Evolutionary conservation across 2,113 vertebrate genomes (phyloP).

Genomic region (Regulus satrapa): DNA sequence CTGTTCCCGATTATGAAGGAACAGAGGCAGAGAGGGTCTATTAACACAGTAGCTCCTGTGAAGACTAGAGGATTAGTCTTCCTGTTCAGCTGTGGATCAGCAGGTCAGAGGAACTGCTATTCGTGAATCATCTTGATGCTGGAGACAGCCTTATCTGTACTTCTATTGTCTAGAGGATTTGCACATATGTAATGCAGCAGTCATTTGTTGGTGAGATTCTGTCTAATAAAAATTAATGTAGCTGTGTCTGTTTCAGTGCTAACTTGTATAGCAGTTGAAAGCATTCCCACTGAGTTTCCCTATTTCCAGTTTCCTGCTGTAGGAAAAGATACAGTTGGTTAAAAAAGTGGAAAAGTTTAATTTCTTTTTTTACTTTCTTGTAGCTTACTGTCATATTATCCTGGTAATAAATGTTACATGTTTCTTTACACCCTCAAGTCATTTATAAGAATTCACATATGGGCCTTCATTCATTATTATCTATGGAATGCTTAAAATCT

Average conservation of each 20-base stretch:
- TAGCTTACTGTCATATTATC: background rate
- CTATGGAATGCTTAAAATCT: background rate
- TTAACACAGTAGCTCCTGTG: background rate
- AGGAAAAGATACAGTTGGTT: background rate
- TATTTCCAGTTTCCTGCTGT: background rate
- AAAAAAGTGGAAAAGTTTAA: background rate
- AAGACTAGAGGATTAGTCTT: background rate
- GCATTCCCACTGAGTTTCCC: background rate
- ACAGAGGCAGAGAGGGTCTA: background rate
- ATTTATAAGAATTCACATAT: background rate
- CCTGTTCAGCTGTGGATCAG: background rate
- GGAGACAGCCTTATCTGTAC: background rate
- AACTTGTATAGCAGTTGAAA: background rate
- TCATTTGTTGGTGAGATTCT: background rate
- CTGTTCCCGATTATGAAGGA: background rate
- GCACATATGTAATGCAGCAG: accelerated
- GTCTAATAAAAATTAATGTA: background rate
- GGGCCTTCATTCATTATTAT: background rate
- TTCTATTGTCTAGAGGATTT: background rate
- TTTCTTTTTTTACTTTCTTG: background rate
- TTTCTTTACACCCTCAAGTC: background rate
- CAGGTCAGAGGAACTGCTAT: background rate
- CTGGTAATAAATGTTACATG: background rate
- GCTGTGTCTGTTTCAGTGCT: background rate
- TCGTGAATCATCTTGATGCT: background rate